These are phyloP conservation scores for Tauraco hartlaubi DNA, from an alignment of 2,797 vertebrate genomes.

Conservation along the genomic window DNA sequence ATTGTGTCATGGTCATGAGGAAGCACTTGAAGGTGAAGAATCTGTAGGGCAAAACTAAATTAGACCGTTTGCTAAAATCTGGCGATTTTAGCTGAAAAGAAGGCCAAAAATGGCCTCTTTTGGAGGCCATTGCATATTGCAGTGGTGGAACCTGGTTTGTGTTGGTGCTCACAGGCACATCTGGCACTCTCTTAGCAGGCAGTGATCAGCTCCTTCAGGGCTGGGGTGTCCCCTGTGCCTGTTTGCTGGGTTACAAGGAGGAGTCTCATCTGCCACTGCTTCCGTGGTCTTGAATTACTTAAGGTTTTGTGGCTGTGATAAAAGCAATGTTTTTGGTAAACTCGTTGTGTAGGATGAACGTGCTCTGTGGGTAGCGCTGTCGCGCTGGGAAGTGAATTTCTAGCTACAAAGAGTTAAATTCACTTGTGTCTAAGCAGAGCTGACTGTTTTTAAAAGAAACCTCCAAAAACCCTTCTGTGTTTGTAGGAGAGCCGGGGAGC, in stretches of 20 bases:
- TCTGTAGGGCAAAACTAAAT: not conserved
- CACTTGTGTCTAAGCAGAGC: not conserved
- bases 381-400: not conserved
- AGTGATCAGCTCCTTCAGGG: not conserved
- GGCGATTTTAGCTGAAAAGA: not conserved
- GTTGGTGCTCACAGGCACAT: not conserved
- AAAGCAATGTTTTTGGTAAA: not conserved
- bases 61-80: not conserved
- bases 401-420: not conserved
- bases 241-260: not conserved
- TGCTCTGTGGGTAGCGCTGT: not conserved
- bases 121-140: no score
- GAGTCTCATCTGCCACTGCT: not conserved
- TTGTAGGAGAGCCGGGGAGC: not conserved
- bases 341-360: not conserved
- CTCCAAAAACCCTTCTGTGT: not conserved
- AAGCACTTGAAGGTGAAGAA: not conserved
- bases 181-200: not conserved
- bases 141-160: not conserved
- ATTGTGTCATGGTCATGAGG: accelerated
- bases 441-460: not conserved
- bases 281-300: not conserved
- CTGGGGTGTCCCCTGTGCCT: not conserved
- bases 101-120: not conserved
- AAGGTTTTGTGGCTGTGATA: not conserved